Percentiles rank a stretch among this genome's conserved stretches.
phyloP scores from a whole-genome alignment of 2,113 vertebrate genomes.

The Lichenostomus cassidix region DNA sequence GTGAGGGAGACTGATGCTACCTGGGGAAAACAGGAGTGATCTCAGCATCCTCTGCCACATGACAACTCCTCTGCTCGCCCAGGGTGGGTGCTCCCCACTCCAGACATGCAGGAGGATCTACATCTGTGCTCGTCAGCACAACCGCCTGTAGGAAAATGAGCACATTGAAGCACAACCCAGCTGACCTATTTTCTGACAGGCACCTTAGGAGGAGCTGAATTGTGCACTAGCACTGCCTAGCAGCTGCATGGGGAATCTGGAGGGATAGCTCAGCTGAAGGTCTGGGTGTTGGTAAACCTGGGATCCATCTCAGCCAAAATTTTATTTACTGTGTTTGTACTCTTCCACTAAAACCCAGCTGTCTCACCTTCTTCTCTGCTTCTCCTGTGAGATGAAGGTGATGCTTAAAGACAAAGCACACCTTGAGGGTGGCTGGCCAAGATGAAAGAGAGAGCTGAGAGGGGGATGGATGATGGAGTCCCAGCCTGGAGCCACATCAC shows the following conservation, averaged over 20 bases:
- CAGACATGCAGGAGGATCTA: not conserved
- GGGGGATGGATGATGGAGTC: not conserved
- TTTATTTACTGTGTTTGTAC: not conserved
- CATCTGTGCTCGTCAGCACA: conserved; percentile 34
- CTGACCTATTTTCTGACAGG: conserved; percentile 58
- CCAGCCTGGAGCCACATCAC: not conserved
- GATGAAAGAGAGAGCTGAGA: not conserved
- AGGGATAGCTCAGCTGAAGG: not conserved
- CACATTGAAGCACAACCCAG: not conserved
- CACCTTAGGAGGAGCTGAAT: conserved; percentile 15
- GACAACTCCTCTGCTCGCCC: not conserved
- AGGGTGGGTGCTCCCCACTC: not conserved
- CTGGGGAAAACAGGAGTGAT: not conserved
- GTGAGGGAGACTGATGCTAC: not conserved
- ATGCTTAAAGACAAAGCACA: not conserved
- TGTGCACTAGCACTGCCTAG: not conserved
- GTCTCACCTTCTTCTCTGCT: not conserved
- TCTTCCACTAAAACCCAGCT: not conserved
- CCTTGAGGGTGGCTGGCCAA: not conserved
- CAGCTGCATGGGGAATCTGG: not conserved
- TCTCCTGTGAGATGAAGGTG: not conserved
- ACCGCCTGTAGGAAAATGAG: not conserved
- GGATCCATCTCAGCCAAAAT: not conserved
- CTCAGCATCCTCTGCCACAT: not conserved
- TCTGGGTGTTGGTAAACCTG: rapidly evolving